Evolutionary conservation across 2,888 invertebrate species (phyloP), one percentile per base, ranked within the genome.

Genomic region (Rhogogaster chlorosoma): DNA sequence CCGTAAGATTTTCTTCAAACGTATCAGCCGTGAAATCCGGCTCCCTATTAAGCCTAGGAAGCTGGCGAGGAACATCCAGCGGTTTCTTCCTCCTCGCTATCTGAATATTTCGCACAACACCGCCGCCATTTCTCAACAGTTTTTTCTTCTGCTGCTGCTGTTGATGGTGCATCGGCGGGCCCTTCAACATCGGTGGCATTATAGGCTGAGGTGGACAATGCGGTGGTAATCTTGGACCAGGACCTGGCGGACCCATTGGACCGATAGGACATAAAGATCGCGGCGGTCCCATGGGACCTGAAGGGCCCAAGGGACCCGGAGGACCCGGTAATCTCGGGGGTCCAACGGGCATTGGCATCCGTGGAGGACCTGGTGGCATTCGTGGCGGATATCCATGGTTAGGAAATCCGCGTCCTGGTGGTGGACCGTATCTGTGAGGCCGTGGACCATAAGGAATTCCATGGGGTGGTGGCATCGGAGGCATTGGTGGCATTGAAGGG

Each of bases 21-120:
- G 91, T 91, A 42, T 92, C 92, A 2, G 88, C 87, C 0, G 92
- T 92, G 42, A 92, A 92, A 73, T 92, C 92, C 77, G 89, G 89
- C 7, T 92, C 92, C 9, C 89, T 90, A 38, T 29, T 38, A 12
- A 70, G 49, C 36, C 61, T 38, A 18, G 29, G 67, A 10, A 83
- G 15, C 45, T 64, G 45, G 6, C 84, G 83, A 9, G n/a, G 80
- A 78, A 10, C 0, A 82, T 70, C 78, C 73, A 71, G 0, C 86
- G 86, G 36, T 87, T 88, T 61, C 87, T 70, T 6, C 85, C 5
- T 49, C 42, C 36, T 85, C 32, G 71, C 67, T 67, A 36, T 78
- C n/a, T 53, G 82, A 42, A 22, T 38, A 77, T 26, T 86, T 86
- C 32, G 82, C 1, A 67, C 1, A 18, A 75, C 10, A 12, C 45